A percentile compares a stretch with the other conserved stretches of the same genome.
phyloP scores from a whole-genome alignment of 2,113 vertebrate species.

The Podarcis raffonei region DNA sequence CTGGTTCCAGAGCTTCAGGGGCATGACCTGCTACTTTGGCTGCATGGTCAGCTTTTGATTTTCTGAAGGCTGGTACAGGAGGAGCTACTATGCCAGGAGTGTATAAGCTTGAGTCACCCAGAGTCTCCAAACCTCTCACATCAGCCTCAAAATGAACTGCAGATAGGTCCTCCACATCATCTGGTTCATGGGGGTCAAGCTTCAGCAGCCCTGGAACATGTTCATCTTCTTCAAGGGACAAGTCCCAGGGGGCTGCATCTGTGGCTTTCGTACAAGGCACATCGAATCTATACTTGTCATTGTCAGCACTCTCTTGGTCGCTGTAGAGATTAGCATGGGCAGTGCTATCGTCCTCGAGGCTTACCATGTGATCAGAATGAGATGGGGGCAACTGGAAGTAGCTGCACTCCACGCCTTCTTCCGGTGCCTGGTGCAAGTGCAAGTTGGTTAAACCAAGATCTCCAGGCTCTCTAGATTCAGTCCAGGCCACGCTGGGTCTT shows the following conservation, averaged over 20 bases:
- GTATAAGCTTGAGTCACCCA: conserved; percentile 58
- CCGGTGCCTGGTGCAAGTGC: conserved; percentile 50
- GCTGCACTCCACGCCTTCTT: conserved; percentile 22
- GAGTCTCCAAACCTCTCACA: conserved; percentile 69
- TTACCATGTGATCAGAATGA: conserved; percentile 24
- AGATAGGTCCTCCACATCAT: conserved; percentile 69
- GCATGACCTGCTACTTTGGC: conserved; percentile 63
- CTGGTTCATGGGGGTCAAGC: conserved; percentile 80
- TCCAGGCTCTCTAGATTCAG: conserved; percentile 72
- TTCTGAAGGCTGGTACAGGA: conserved; percentile 40
- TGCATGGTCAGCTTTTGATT: conserved; percentile 48
- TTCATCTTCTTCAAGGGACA: conserved; percentile 83
- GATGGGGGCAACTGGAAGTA: conserved; percentile 27
- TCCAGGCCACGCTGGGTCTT: conserved; percentile 75
- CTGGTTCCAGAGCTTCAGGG: conserved; percentile 76
- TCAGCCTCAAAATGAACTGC: conserved; percentile 70
- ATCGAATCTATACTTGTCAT: conserved; percentile 47
- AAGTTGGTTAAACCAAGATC: conserved; percentile 69
- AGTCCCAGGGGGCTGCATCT: conserved; percentile 75
- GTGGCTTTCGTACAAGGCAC: conserved; percentile 51
- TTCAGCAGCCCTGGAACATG: conserved; percentile 80
- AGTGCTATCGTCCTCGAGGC: background rate
- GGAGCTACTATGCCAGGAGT: conserved; percentile 48
- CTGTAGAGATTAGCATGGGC: background rate
- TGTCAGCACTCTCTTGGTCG: background rate